Evolutionary conservation across 2,888 invertebrate genomes (phyloP), one percentile per base, ranked within the genome.

Genomic region (Chrysolina oricalcia): DNA sequence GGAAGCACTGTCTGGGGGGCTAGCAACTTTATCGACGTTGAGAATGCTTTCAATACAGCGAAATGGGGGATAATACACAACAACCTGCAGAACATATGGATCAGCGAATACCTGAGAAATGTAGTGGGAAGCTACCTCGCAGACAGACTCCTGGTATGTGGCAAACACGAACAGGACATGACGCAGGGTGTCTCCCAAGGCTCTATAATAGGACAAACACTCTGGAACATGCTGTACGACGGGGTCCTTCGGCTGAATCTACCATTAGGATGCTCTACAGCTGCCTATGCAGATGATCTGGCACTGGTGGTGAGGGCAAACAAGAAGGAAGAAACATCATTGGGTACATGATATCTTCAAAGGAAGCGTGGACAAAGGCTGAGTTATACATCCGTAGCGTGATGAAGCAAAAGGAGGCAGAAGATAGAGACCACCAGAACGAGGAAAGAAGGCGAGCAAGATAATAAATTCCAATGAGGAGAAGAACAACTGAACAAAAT

Each of bases 371-470:
- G 41, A 13, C 9, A 41, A 11, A 11, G 41, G 13, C 41, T 13
- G 41, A 1, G 13, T 11, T 11, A 9, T 41, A 41, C 13, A 13
- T 41, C 13, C 9, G 41, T 41, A 41, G 10, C 13, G 13, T 41
- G 9, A 41, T 41, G 41, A 41, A 41, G 41, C 9, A 41, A 13
- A 41, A 41, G 41, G 41, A 41, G 9, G 13, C 41, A 13, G 9
- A 41, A 41, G 41, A 41, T 11, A 41, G 41, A 13, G 41, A 41
- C 10, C 13, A 9, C 41, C 9, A 41, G 41, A 15, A 11, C 48
- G 48, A n/a, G 48, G 48, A 48, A n/a, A 17, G 63, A 70, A 62
- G 70, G 35, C 48, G 5, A 62, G n/a, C n/a, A n/a, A n/a, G n/a
- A n/a, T n/a, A n/a, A n/a, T n/a, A n/a, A n/a, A n/a, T n/a, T n/a